Evolutionary conservation across 1,140 invertebrate species (phyloP), one percentile per base, ranked within the genome.

Genomic region (Pseudoatta argentina): DNA sequence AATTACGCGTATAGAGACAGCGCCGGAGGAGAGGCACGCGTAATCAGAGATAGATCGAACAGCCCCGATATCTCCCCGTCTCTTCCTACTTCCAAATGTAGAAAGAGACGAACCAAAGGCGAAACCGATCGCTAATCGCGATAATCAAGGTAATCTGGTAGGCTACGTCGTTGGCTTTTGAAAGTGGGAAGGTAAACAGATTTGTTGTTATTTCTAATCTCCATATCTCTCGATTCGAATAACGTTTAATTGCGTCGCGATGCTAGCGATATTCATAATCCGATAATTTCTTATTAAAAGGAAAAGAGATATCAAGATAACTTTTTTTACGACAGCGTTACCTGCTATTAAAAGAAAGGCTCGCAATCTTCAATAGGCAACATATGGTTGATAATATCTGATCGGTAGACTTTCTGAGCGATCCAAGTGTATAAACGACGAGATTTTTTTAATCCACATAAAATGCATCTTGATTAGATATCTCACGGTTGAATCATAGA

Each of bases 391-490:
- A 39, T 18, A 10, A 61, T 48, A 61, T 73, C 39, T 16, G 39
- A 82, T 27, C 21, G 18, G 14, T 6, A 10, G 21, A 18, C 14
- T 82, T 72, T 39, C 34, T 18, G 6, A 2, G 34, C 53, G n/a
- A 24, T 27, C 10, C 18, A 30, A 48, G 18, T 48, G 7, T 44
- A 44, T 44, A 82, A 72, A 44, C 24, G 30, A 18, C 48, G 14
- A 14, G 12, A 10, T 27, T 75, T n/a, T 61, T 71, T 71, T 30
- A n/a, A n/a, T 61, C 4, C 27, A 2, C 1, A 4, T 44, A 57
- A 81, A 63, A 73, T 61, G 39, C 69, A 83, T 75, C 27, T 63
- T 10, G 79, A 83, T 83, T 75, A 83, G 79, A 83, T 83, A 61
- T 34, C 69, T 8, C 7, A 34, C n/a, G n/a, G 10, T 21, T 51